Evolutionary conservation across 2,113 vertebrate genomes (phyloP).

Genomic region (Entelurus aequoreus): DNA sequence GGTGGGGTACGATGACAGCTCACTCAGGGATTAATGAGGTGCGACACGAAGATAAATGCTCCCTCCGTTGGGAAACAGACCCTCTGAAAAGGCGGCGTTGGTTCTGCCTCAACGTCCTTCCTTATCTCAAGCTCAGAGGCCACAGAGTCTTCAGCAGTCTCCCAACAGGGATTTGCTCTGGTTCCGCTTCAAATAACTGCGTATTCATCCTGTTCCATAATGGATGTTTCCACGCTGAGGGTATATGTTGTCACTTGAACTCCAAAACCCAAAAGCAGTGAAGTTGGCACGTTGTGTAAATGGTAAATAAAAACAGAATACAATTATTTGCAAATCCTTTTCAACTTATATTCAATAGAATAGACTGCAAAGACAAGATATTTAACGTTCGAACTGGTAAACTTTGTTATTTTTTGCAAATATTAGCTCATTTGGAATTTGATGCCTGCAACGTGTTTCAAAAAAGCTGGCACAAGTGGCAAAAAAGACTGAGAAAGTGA

Average conservation of each 20-base stretch:
- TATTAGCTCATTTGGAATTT: too few species aligned
- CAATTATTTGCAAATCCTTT: too few species aligned
- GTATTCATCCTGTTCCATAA: background rate
- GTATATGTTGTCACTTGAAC: background rate
- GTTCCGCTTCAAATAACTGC: background rate
- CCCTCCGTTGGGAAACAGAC: slow-evolving; percentile 44
- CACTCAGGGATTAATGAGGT: slow-evolving; percentile 54
- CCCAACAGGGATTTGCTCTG: background rate
- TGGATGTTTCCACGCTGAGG: too few species aligned
- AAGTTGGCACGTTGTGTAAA: too few species aligned
- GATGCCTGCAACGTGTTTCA: too few species aligned
- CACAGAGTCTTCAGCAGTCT: background rate
- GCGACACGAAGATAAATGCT: slow-evolving; percentile 56
- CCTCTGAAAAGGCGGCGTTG: slow-evolving; percentile 38
- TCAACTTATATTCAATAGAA: too few species aligned
- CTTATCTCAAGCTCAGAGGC: slow-evolving; percentile 34
- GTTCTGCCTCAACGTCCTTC: slow-evolving; percentile 30
- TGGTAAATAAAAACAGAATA: too few species aligned
- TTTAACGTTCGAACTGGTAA: too few species aligned
- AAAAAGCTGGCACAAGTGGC: too few species aligned
- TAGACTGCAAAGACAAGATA: too few species aligned
- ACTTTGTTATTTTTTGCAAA: too few species aligned
- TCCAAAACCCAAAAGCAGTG: background rate
- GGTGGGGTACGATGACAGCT: slow-evolving; percentile 65
- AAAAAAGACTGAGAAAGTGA: too few species aligned